Evolutionary conservation across 2,888 invertebrate species (phyloP), one percentile per base, ranked within the genome.

Genomic region (Acholoe squamosa): DNA sequence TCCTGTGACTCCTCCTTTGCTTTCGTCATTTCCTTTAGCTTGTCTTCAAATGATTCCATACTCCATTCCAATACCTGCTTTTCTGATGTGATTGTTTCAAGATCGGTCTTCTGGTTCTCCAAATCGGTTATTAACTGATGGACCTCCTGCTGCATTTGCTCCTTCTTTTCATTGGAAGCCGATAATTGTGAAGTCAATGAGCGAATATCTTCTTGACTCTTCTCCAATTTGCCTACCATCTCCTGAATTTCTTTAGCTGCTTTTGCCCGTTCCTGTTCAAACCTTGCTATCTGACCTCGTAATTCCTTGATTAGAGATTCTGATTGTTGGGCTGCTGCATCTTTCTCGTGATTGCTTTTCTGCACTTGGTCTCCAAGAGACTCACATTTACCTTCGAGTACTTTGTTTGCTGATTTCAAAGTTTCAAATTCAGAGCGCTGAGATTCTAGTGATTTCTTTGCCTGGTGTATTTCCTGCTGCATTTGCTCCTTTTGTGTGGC

Each of bases 391-490:
- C 86, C 1, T 54, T 52, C 54, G 14, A 86, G 56, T 5, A 31
- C 28, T 7, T 86, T 7, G 3, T 54, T 86, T 25, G 7, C 54
- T 31, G 52, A 54, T 1, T 1, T 19, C 1, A 86, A 1, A 5
- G 54, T 19, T 28, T 86, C 33, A 0, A 25, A 0, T 0, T 86
- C 33, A 5, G 52, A 28, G 10, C 54, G 0, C 22, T 25, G 52
- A 3, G 0, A 16, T 25, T 56, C 31, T 16, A 54, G 14, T 10
- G 0, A 0, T 0, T 0, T 54, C 10, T 12, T 86, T 1, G 54
- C 14, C 31, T 86, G 54, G 14, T 86, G 28, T 25, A 52, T 86
- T n/a, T 86, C 86, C 28, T 86, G 86, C 28, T 86, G 52, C 56
- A 56, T 56, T 52, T 86, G 86, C 28, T 52, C 86, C 19, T 54